Evolutionary conservation across 1,140 invertebrate genomes (phyloP).

Genomic region (Diplogasteroides magnus): DNA sequence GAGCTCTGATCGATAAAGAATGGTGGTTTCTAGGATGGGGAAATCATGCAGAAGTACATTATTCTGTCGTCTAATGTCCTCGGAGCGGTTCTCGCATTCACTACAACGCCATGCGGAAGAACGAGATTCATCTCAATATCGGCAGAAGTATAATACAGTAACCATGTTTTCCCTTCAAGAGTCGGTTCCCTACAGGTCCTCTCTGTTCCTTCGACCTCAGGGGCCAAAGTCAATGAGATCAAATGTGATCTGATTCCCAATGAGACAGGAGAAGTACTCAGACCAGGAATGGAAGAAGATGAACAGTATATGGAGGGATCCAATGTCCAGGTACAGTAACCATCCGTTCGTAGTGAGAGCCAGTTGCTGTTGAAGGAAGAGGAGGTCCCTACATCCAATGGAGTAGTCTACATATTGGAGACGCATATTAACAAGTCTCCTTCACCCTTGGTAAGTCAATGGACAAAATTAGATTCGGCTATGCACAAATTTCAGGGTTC

Average conservation of each 20-base stretch:
- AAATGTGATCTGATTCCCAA: background rate
- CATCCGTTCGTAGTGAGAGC: background rate
- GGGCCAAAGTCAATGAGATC: background rate
- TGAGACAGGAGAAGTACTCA: background rate
- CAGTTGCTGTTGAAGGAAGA: background rate
- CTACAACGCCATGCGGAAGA: background rate
- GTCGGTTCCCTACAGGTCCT: background rate
- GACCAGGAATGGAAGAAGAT: background rate
- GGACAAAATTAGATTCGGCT: background rate
- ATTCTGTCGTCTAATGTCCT: no score
- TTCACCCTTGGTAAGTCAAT: background rate
- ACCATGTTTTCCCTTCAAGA: background rate
- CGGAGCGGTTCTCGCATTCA: background rate
- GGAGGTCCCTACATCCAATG: background rate
- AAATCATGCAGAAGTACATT: no score
- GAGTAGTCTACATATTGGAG: background rate
- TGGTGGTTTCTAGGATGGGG: no score
- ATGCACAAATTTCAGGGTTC: background rate
- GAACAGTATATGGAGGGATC: background rate
- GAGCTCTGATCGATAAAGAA: no score
- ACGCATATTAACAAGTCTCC: background rate
- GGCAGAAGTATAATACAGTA: background rate
- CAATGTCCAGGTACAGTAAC: background rate
- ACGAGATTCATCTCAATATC: background rate
- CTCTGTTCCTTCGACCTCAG: background rate